Evolutionary conservation across 2,113 vertebrate species (phyloP).

Genomic region (Cromileptes altivelis): DNA sequence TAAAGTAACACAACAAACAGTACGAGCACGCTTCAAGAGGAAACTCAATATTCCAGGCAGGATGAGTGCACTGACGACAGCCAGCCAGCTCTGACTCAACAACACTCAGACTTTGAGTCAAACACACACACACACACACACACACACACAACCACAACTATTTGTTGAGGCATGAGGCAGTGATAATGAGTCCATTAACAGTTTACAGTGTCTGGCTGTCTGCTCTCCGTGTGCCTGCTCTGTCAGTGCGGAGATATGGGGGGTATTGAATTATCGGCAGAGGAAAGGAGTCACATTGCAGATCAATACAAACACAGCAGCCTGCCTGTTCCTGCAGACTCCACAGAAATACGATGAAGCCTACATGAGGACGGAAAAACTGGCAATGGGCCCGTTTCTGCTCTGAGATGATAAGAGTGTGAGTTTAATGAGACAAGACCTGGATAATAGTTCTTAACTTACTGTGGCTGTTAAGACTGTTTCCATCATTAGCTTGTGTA

Average conservation of each 20-base stretch:
- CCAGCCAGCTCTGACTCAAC: conserved; percentile 2
- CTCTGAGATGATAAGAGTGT: neutral
- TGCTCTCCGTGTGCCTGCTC: conserved; percentile 14
- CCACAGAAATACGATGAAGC: neutral
- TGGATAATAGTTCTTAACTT: neutral
- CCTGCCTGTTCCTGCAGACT: conserved; percentile 15
- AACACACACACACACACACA: neutral
- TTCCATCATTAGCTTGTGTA: neutral
- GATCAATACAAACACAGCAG: conserved; percentile 61
- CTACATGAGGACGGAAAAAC: neutral
- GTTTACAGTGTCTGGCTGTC: conserved; percentile 34
- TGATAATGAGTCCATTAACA: conserved; percentile 57
- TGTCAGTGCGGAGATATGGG: conserved; percentile 18
- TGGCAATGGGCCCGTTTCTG: neutral
- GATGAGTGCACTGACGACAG: neutral
- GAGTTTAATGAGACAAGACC: conserved; percentile 17
- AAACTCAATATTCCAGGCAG: neutral
- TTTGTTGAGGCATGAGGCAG: conserved; percentile 13
- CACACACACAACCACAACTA: neutral
- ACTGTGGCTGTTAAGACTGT: neutral
- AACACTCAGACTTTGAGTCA: conserved; percentile 2
- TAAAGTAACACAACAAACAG: conserved; percentile 7
- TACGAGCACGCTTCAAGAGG: neutral
- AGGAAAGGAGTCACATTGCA: conserved; percentile 52
- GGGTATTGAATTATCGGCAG: conserved; percentile 39